Evolutionary conservation across 37 sponge, comb jelly and placozoan genomes (phyloP), one percentile per base, ranked within the genome.

Genomic region (Agelas oroides): DNA sequence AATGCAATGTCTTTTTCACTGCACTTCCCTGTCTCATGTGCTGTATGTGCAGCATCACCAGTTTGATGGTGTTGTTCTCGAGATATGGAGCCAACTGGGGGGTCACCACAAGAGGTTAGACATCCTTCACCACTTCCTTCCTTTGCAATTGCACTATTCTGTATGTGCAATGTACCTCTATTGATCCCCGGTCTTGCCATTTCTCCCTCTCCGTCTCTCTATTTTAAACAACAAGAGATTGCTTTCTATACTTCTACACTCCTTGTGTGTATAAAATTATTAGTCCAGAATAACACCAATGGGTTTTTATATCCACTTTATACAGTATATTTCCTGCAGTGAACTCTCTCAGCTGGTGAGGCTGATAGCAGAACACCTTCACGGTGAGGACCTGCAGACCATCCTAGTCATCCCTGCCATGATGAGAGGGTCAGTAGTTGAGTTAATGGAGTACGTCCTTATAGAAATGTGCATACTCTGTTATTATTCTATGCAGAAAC

Each of bases 21-120:
- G n/a, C 46, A 12, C 46, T 46, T 46, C 6, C 46, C 8, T 46
- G 6, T 46, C 46, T 8, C 46, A 17, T 53, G 40, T 70, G n/a
- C 13, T 20, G 33, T 36, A 25, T 70, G 27, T 52, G 21, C 18
- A 87, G 96, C 13, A 73, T 24, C 41, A 94, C 58, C 27, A 39
- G 21, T 93, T 99, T 75, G 88, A 95, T 88, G 99, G 99, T 31
- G 83, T 68, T 55, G 99, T 99, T 37, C 55, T 99, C 57, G 99
- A 99, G 86, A 55, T 99, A 20, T 99, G 99, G 99, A 95, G 96
- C 59, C 99, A 99, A 65, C 67, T 99, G 15, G 86, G 82, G 25
- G 94, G 94, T 5, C 89, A 79, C 46, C 89, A 81, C 68, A 92
- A 79, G 27, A 73, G 70, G 93, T 92, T 36, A 31, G 53, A 58